Conservation (phyloP, 2,797 vertebrate genomes). For the Neosalanx taihuensis region DNA sequence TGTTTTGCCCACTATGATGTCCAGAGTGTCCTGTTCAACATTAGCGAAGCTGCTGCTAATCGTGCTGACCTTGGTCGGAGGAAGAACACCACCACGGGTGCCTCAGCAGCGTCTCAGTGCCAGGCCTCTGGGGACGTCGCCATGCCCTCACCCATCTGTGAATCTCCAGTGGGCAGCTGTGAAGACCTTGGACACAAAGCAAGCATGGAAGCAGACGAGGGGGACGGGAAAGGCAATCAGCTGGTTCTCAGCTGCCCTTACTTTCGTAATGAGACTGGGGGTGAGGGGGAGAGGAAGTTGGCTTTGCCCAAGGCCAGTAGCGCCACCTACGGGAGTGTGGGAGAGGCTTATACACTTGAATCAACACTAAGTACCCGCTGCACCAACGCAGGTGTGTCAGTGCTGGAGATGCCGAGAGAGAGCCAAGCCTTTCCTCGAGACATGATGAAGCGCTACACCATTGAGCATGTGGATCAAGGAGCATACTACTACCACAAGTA, state of each 20-base stretch:
- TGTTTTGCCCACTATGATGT: constrained; percentile 86
- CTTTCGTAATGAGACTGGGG: constrained; percentile 83
- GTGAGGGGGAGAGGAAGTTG: constrained; percentile 79
- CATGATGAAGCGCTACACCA: constrained; percentile 82
- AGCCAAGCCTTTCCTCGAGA: constrained; percentile 80
- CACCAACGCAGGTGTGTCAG: constrained; percentile 84
- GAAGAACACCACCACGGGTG: constrained; percentile 83
- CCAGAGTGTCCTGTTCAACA: constrained; percentile 84
- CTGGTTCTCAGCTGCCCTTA: constrained; percentile 80
- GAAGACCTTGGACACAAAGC: constrained; percentile 82
- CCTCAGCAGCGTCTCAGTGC: constrained; percentile 79
- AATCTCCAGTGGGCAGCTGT: constrained; percentile 78
- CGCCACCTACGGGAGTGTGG: constrained; percentile 59
- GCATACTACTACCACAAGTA: constrained; percentile 86
- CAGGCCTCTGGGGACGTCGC: constrained; percentile 43
- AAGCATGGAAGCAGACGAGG: constrained; percentile 77
- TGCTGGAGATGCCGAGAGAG: constrained; percentile 80
- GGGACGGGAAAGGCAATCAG: constrained; percentile 81
- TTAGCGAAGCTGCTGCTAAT: constrained; percentile 80
- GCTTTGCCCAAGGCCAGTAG: constrained; percentile 75
- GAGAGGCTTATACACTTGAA: constrained; percentile 77
- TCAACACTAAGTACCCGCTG: constrained; percentile 82
- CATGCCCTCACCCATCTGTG: constrained; percentile 53
- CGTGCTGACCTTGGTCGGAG: constrained; percentile 74
- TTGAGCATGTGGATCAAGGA: constrained; percentile 84